Evolutionary conservation across 1,140 invertebrate species (phyloP).

Genomic region (Fopius arisanus): DNA sequence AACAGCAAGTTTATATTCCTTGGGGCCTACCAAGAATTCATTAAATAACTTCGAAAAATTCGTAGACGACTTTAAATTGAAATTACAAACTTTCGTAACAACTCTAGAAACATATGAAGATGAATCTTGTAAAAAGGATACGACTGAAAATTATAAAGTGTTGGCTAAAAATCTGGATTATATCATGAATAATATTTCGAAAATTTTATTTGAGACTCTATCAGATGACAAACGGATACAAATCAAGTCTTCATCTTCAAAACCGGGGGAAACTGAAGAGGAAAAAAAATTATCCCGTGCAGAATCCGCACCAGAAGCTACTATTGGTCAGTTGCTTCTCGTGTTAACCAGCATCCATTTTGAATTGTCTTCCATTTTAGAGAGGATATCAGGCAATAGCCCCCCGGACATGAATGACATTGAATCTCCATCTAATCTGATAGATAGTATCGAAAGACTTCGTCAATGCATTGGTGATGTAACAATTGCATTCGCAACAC

Average conservation of each 20-base stretch:
- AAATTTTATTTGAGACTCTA: constrained; percentile 34
- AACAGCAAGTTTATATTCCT: background rate
- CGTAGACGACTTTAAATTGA: constrained; percentile 46
- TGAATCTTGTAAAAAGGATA: constrained; percentile 25
- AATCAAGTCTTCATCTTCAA: constrained; percentile 13
- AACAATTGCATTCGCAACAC: constrained; percentile 37
- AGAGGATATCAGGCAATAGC: constrained; percentile 17
- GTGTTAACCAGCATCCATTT: constrained; percentile 47
- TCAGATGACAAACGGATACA: constrained; percentile 1
- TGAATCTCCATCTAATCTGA: constrained; percentile 28
- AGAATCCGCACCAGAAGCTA: constrained; percentile 21
- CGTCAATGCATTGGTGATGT: constrained; percentile 36
- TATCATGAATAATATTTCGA: constrained; percentile 41
- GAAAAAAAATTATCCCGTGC: background rate
- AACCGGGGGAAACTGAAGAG: constrained; percentile 20
- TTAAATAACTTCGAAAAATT: constrained; percentile 36
- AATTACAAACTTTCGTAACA: constrained; percentile 49
- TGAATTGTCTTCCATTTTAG: constrained; percentile 45
- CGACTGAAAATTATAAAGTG: constrained; percentile 46
- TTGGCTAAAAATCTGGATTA: constrained; percentile 49
- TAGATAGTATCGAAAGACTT: constrained; percentile 45
- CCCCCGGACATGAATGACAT: background rate
- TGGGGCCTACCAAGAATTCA: background rate
- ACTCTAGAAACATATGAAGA: constrained; percentile 52
- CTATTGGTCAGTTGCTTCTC: constrained; percentile 30